Evolutionary conservation across 2,113 vertebrate species (phyloP).

Genomic region (Myrmophylax atrothorax): DNA sequence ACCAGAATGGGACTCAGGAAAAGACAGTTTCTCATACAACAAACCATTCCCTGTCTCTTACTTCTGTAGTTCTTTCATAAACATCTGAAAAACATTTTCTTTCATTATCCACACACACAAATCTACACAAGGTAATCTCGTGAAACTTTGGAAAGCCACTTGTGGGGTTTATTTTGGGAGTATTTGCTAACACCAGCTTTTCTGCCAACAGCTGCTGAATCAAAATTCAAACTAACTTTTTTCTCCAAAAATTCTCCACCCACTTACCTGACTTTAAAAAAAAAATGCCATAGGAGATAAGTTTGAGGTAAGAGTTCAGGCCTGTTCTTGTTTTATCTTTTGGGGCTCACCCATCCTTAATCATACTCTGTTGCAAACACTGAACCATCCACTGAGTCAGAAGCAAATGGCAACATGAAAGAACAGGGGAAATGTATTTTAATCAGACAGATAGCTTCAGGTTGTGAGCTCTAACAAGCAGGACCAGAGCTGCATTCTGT

Average conservation of each 20-base stretch:
- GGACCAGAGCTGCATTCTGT: background rate
- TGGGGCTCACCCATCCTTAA: constrained; percentile 17
- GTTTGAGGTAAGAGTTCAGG: constrained; percentile 22
- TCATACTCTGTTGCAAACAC: background rate
- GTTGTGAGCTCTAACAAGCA: background rate
- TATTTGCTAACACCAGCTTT: background rate
- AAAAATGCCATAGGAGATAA: background rate
- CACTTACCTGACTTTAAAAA: background rate
- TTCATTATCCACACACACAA: background rate
- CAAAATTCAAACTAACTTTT: background rate
- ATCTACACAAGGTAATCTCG: background rate
- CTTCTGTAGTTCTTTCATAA: background rate
- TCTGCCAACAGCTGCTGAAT: background rate
- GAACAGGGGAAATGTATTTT: constrained; percentile 2
- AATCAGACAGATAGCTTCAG: constrained; percentile 1
- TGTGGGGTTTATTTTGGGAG: background rate
- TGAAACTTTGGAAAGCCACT: background rate
- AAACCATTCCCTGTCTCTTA: background rate
- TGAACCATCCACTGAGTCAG: constrained; percentile 4
- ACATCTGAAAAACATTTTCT: background rate
- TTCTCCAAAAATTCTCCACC: constrained; percentile 18
- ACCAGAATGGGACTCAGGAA: background rate
- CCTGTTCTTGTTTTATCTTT: constrained; percentile 41
- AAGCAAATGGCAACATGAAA: constrained; percentile 29
- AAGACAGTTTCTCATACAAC: background rate